Percentiles rank a stretch among this genome's conserved stretches.
These are phyloP conservation scores for Peromyscus leucopus DNA, from an alignment of 2,113 vertebrate genomes.

Conservation along the genomic window DNA sequence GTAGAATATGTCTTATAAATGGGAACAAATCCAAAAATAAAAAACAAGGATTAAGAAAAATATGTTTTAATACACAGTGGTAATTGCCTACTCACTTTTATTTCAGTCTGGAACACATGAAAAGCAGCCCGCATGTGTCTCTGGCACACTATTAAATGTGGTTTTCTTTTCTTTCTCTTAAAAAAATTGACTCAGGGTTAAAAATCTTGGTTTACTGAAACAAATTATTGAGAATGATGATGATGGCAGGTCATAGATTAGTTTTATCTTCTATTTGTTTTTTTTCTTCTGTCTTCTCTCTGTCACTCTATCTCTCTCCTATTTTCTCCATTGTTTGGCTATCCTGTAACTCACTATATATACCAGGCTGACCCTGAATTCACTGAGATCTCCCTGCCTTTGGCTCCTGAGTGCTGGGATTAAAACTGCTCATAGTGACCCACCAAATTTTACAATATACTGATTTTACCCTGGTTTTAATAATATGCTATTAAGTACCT, in stretches of 20 bases:
- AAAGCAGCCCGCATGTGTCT: neutral
- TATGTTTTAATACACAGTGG: neutral
- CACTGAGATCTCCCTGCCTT: neutral
- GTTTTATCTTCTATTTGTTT: neutral
- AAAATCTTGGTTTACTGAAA: neutral
- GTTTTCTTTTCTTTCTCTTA: neutral
- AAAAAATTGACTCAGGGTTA: neutral
- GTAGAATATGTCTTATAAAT: neutral
- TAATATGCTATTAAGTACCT: neutral
- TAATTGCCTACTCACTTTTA: neutral
- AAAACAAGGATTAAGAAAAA: neutral
- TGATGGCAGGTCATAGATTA: neutral
- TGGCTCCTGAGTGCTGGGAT: neutral
- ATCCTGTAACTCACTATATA: neutral
- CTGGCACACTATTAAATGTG: neutral
- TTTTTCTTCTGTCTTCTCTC: neutral
- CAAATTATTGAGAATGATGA: neutral
- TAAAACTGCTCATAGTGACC: neutral
- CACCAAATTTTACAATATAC: neutral
- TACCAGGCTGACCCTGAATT: neutral
- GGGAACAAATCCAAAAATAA: neutral
- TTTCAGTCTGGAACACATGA: neutral
- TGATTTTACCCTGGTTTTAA: neutral
- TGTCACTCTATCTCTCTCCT: neutral
- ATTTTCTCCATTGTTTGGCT: neutral